These are phyloP conservation scores for Excalfactoria chinensis DNA, from an alignment of 2,113 vertebrate species.

Conservation along the genomic window DNA sequence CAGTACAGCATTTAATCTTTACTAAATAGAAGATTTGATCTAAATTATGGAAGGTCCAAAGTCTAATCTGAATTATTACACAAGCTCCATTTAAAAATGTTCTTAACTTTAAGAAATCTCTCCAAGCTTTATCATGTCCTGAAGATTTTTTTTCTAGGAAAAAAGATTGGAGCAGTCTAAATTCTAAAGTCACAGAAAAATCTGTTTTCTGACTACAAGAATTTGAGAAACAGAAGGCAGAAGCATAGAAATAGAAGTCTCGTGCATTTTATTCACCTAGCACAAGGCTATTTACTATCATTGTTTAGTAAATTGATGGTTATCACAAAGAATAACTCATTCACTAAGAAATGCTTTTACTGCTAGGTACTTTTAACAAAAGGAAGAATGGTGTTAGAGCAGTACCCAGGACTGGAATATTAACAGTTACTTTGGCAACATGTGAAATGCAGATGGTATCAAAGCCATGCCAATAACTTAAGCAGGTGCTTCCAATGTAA, in stretches of 20 bases:
- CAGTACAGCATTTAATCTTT: slow-evolving; percentile 9
- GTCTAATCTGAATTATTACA: not conserved
- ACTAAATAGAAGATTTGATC: slow-evolving; percentile 11
- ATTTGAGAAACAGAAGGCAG: not conserved
- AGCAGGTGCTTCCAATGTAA: slow-evolving; percentile 22
- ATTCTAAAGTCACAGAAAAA: not conserved
- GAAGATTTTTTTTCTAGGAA: not conserved
- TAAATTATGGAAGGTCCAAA: not conserved
- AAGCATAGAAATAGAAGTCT: not conserved
- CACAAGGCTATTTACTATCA: not conserved
- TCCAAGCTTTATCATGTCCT: not conserved
- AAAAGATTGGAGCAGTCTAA: not conserved
- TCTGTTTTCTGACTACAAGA: not conserved
- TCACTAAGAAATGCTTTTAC: not conserved
- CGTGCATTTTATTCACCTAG: not conserved
- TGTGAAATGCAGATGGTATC: slow-evolving; percentile 26
- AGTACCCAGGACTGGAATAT: not conserved
- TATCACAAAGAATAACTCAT: not conserved
- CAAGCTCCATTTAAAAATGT: not conserved
- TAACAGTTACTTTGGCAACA: slow-evolving; percentile 29
- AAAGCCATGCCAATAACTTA: slow-evolving; percentile 30
- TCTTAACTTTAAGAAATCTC: not conserved
- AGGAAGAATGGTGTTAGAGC: not conserved
- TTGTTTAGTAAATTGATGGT: not conserved
- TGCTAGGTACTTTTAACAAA: not conserved